Evolutionary conservation across 53 echinoderm and acorn worm genomes (phyloP).

Genomic region (Zoroaster sp.): DNA sequence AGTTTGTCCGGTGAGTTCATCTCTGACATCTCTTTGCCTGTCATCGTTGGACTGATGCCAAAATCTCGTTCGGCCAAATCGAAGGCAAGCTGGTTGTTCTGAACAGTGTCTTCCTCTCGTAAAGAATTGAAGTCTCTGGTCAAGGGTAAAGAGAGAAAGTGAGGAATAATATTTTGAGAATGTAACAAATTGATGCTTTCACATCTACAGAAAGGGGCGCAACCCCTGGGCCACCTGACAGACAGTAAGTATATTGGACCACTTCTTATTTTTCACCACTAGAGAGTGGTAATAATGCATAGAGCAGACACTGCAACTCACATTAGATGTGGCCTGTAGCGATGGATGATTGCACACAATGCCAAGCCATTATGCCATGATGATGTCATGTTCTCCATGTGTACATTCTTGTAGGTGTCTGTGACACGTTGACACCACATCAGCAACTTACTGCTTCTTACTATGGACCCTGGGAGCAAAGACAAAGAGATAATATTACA

Average conservation of each 20-base stretch:
- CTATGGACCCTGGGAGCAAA: constrained; percentile 69
- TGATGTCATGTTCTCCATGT: constrained; percentile 80
- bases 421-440: constrained; percentile 97
- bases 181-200: too few species aligned
- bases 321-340: constrained; percentile 92
- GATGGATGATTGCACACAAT: constrained; percentile 95
- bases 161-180: too few species aligned
- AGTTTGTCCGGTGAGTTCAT: constrained; percentile 84
- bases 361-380: constrained; percentile 92
- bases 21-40: constrained; percentile 85
- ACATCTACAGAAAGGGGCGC: too few species aligned
- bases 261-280: neutral
- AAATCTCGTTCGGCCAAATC: constrained; percentile 90
- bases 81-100: constrained; percentile 97
- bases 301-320: constrained; percentile 52
- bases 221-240: too few species aligned
- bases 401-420: constrained; percentile 80
- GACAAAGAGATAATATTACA: too few species aligned
- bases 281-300: neutral
- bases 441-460: constrained; percentile 81
- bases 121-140: constrained; percentile 78
- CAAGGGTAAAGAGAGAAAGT: neutral
- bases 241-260: neutral
- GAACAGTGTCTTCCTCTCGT: constrained; percentile 64
- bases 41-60: constrained; percentile 89